Evolutionary conservation across 1,140 invertebrate genomes (phyloP), one percentile per base, ranked within the genome.

Genomic region (Drosophila pruinosa): DNA sequence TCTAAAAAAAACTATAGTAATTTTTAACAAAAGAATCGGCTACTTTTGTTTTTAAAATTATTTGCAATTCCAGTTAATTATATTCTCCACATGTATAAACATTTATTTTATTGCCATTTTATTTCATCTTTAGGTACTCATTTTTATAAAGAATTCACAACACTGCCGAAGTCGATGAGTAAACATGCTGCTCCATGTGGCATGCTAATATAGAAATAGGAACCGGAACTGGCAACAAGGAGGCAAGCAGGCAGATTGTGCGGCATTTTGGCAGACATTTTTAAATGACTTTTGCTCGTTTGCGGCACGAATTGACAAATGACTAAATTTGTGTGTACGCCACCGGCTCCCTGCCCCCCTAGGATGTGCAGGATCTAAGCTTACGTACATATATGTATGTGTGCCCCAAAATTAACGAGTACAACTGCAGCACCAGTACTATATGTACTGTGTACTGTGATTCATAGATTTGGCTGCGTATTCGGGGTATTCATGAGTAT

Each of bases 231-330:
- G 41, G 14, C 22, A 22, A 12, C 45, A 53, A 17, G 34, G 2
- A 31, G 26, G 17, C 15, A 36, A 21, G 41, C 15, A 15, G 64
- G 21, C 38, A 54, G 47, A 14, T 52, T 54, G 24, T 61, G 62
- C 17, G 73, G 56, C 54, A 45, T 63, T 72, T 72, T 48, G 75
- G 21, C 10, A 54, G 62, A 75, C 50, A 65, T 62, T 75, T 75
- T 75, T 57, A 75, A 75, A 75, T 75, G 73, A 75, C 73, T 72
- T 75, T 75, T 72, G 73, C 73, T 75, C 57, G 69, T 68, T 75
- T 75, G 69, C 63, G 52, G 58, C 54, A 58, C 56, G 62, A 72
- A 72, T 57, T 75, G 73, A 75, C 73, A 75, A 75, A 75, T 75
- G 73, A 57, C 69, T 72, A 72, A 75, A 75, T 75, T 75, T 75